These are phyloP conservation scores for Malurus melanocephalus DNA, from an alignment of 2,113 vertebrate genomes.

Conservation along the genomic window DNA sequence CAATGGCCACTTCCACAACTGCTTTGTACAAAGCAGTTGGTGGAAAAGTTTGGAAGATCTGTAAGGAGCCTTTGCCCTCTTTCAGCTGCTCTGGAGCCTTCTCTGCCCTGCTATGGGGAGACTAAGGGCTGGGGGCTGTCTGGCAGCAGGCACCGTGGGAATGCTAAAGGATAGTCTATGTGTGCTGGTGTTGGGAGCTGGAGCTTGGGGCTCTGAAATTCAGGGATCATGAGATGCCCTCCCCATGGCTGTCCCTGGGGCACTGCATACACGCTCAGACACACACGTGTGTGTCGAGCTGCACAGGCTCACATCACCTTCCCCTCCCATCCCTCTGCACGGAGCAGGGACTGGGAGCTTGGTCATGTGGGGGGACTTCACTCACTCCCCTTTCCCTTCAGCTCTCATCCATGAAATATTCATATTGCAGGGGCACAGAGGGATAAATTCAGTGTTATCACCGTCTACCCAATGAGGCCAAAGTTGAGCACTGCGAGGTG, in stretches of 20 bases:
- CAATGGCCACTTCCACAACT: background rate
- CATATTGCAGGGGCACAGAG: background rate
- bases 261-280: background rate
- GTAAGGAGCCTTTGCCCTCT: background rate
- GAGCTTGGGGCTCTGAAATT: background rate
- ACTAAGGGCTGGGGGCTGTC: background rate
- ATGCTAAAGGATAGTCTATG: background rate
- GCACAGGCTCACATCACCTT: background rate
- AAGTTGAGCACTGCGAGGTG: background rate
- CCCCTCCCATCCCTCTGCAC: background rate
- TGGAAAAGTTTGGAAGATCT: background rate
- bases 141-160: background rate
- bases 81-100: background rate
- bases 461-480: background rate
- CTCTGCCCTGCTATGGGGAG: background rate
- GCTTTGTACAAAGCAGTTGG: too few species aligned
- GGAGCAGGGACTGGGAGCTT: background rate
- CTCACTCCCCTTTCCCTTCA: background rate
- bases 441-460: background rate
- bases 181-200: background rate
- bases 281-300: background rate
- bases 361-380: fast-evolving
- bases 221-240: background rate
- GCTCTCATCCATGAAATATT: background rate
- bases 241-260: background rate